Evolutionary conservation across 2,797 vertebrate genomes (phyloP).

Genomic region (Diceros bicornis): DNA sequence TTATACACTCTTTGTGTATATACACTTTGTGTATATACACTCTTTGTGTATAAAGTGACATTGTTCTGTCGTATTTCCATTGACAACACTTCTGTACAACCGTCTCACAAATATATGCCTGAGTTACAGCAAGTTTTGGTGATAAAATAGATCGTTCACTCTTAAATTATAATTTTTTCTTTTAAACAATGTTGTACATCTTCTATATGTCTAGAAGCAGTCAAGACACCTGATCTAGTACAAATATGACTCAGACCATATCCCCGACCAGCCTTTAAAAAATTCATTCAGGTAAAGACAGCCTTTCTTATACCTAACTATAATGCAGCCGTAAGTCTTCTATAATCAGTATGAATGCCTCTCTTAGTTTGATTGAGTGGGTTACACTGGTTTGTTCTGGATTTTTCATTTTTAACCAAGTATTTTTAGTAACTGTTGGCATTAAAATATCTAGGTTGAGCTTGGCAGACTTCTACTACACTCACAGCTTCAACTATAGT

Average conservation of each 20-base stretch:
- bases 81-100: background rate
- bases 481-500: background rate
- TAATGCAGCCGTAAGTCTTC: background rate
- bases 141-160: background rate
- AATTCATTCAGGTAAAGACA: background rate
- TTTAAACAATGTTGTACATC: background rate
- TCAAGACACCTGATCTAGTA: background rate
- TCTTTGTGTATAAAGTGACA: background rate
- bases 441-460: background rate
- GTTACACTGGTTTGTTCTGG: background rate
- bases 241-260: background rate
- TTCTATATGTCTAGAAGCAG: background rate
- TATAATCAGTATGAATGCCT: background rate
- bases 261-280: background rate
- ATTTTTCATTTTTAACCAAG: background rate
- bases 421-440: background rate
- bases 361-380: background rate
- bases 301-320: background rate
- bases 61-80: background rate
- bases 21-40: background rate
- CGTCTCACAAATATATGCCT: background rate
- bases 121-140: background rate
- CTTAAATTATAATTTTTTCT: background rate
- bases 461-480: background rate
- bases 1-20: background rate